A percentile compares a stretch with the other conserved stretches of the same genome.
These are phyloP conservation scores for Agonopterix heracliana DNA, from an alignment of 2,888 invertebrate genomes.

Conservation along the genomic window DNA sequence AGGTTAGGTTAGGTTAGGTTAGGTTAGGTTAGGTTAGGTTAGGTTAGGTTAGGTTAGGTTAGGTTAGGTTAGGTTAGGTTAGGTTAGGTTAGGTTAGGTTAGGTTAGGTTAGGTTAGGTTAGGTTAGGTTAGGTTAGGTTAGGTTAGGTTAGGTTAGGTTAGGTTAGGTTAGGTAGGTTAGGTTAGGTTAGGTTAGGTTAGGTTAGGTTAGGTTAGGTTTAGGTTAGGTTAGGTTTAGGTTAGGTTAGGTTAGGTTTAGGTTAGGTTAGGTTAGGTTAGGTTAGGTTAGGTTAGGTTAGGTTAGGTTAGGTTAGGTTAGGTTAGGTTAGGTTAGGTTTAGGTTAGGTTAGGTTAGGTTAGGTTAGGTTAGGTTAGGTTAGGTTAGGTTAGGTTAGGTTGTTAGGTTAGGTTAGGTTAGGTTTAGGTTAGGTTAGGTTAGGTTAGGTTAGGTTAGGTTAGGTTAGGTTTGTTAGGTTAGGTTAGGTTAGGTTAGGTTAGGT, in stretches of 20 bases:
- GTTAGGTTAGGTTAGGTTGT: too few relatives aligned
- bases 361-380: constrained; percentile 10
- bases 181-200: not conserved
- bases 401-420: too few relatives aligned
- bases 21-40: constrained; percentile 16
- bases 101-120: constrained; percentile 17
- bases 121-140: constrained; percentile 20
- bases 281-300: constrained; percentile 5
- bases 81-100: constrained; percentile 15
- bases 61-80: constrained; percentile 18
- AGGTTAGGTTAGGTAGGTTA: too few relatives aligned
- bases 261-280: constrained; percentile 5
- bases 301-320: constrained; percentile 1
- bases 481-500: constrained; percentile 1
- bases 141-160: constrained; percentile 16
- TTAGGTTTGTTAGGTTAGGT: constrained; percentile 17
- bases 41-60: constrained; percentile 16
- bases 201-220: constrained; percentile 3
- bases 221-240: too few relatives aligned
- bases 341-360: constrained; percentile 6
- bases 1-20: constrained; percentile 12
- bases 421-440: too few relatives aligned
- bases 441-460: constrained; percentile 13
- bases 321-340: too few relatives aligned
- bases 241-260: too few relatives aligned